Conservation (phyloP, 1,140 invertebrate species). For the Pseudoatta argentina region DNA sequence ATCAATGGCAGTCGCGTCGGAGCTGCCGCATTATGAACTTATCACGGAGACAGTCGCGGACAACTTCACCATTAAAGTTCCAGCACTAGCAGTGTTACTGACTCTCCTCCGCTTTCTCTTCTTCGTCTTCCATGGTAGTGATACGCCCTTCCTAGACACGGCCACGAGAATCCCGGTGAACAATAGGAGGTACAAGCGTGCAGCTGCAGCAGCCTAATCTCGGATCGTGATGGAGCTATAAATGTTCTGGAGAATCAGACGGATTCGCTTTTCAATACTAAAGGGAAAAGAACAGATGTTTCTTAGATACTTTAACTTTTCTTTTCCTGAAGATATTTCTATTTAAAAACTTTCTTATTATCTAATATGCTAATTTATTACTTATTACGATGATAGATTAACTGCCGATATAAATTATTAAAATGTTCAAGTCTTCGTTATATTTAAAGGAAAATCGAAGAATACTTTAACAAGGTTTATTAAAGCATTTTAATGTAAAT, state of each 20-base stretch:
- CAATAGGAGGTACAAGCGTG: conserved; percentile 41
- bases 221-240: conserved; percentile 16
- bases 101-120: conserved; percentile 18
- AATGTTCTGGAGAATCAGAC: conserved; percentile 2
- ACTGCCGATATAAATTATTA: not conserved
- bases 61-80: conserved; percentile 70
- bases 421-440: not conserved
- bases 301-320: not conserved
- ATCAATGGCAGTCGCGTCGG: conserved; percentile 65
- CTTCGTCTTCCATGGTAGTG: conserved; percentile 33
- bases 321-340: not conserved
- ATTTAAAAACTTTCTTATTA: not conserved
- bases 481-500: not conserved
- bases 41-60: conserved; percentile 67
- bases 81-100: conserved; percentile 37
- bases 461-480: not conserved
- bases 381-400: not conserved
- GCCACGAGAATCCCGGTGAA: conserved; percentile 30
- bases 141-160: conserved; percentile 17
- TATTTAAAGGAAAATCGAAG: conserved; percentile 12
- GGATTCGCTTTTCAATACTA: conserved; percentile 23
- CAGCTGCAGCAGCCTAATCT: conserved; percentile 43
- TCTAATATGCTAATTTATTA: not conserved
- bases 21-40: conserved; percentile 66
- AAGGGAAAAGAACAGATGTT: not conserved